These are phyloP conservation scores for Trachythela sp. DNA, from an alignment of 64 coral and sea anemone genomes.

Conservation along the genomic window DNA sequence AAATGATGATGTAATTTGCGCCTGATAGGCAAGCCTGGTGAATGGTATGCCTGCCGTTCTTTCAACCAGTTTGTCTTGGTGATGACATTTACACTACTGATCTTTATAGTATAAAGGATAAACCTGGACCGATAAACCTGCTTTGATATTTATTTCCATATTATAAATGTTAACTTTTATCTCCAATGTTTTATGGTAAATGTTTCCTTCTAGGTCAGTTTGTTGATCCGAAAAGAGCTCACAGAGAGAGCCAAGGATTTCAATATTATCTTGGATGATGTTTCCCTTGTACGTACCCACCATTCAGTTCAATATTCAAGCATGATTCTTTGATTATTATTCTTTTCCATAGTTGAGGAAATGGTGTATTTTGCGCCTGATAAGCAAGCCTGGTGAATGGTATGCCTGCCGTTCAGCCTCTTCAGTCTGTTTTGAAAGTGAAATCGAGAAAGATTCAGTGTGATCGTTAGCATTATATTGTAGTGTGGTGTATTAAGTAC, in stretches of 20 bases:
- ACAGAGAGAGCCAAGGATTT: slow-evolving; percentile 94
- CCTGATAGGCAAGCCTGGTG: slow-evolving; percentile 3
- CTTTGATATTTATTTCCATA: no score
- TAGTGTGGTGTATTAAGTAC: neutral
- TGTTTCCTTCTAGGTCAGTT: slow-evolving; percentile 68
- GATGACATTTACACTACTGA: neutral
- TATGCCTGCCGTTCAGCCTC: neutral
- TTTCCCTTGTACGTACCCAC: slow-evolving; percentile 76
- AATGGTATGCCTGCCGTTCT: neutral
- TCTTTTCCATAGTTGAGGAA: neutral
- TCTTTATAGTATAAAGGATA: neutral
- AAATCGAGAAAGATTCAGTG: neutral
- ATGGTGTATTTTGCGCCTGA: slow-evolving; percentile 26
- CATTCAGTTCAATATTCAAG: no score
- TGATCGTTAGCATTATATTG: neutral
- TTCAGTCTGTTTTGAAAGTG: neutral
- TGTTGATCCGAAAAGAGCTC: slow-evolving; percentile 89
- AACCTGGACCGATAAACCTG: no score
- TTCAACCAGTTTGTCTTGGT: neutral
- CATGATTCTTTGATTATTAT: no score
- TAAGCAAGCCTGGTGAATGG: neutral
- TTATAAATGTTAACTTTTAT: no score
- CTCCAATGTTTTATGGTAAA: neutral
- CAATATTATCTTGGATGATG: slow-evolving; percentile 90
- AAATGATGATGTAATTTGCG: slow-evolving; percentile 26